These are phyloP conservation scores for Tricholauxania praeusta DNA, from an alignment of 2,888 invertebrate genomes.

Conservation along the genomic window DNA sequence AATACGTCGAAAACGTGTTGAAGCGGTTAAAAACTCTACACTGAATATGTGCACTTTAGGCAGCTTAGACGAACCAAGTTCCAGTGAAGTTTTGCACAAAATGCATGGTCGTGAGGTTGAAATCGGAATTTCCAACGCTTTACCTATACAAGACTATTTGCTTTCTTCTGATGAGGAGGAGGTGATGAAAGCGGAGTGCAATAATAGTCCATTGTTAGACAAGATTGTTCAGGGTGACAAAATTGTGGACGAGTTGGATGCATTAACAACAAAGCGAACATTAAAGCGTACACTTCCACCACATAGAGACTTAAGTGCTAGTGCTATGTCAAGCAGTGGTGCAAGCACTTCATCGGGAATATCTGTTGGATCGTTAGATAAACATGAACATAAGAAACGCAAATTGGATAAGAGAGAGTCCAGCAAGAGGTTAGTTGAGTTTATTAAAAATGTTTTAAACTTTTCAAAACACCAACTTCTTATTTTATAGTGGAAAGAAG, in stretches of 20 bases:
- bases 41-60: constrained; percentile 45
- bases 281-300: constrained; percentile 54
- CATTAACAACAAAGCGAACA: constrained; percentile 54
- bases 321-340: constrained; percentile 43
- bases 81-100: constrained; percentile 36
- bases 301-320: constrained; percentile 47
- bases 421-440: constrained; percentile 51
- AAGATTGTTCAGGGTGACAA: constrained; percentile 59
- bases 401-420: constrained; percentile 52
- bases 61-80: constrained; percentile 34
- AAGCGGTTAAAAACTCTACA: constrained; percentile 44
- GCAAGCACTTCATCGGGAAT: constrained; percentile 12
- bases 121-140: constrained; percentile 24
- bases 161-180: constrained; percentile 60
- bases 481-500: constrained; percentile 46
- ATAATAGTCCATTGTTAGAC: constrained; percentile 55
- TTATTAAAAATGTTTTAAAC: not conserved
- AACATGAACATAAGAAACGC: constrained; percentile 53
- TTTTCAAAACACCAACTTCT: not conserved
- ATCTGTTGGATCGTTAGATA: constrained; percentile 31
- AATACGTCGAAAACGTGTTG: constrained; percentile 48
- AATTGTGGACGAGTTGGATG: constrained; percentile 63
- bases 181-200: constrained; percentile 50
- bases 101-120: constrained; percentile 40
- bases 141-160: constrained; percentile 60